These are phyloP conservation scores for Tonatia bakeri DNA, from an alignment of 2,113 vertebrate genomes.

Conservation along the genomic window DNA sequence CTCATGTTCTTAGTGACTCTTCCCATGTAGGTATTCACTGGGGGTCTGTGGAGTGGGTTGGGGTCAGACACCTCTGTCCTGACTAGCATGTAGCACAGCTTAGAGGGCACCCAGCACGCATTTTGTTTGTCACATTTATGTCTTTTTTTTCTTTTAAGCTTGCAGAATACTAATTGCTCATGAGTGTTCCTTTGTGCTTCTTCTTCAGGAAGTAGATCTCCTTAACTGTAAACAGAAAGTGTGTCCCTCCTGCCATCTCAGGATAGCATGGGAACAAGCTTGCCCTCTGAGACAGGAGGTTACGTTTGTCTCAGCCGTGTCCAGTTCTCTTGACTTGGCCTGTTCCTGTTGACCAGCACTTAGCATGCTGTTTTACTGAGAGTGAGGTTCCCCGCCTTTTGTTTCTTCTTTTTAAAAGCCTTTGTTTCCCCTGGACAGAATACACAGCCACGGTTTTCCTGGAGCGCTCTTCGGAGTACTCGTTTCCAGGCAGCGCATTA, in stretches of 20 bases:
- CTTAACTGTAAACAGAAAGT: not conserved
- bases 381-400: not conserved
- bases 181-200: not conserved
- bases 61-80: not conserved
- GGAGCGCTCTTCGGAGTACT: not conserved
- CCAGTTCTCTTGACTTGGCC: not conserved
- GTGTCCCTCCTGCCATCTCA: not conserved
- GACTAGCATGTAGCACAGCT: not conserved
- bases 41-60: not conserved
- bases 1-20: not conserved
- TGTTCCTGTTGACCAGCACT: not conserved
- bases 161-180: constrained; percentile 2
- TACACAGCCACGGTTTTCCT: not conserved
- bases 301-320: not conserved
- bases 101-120: not conserved
- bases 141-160: not conserved
- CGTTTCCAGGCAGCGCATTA: not conserved
- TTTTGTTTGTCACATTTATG: not conserved
- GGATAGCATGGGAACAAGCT: not conserved
- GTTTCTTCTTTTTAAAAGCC: not conserved
- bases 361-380: not conserved
- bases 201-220: not conserved
- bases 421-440: not conserved
- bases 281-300: not conserved
- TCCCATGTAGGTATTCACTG: not conserved